Conservation (phyloP, 2,797 vertebrate species). For the Yasuhikotakia modesta region DNA sequence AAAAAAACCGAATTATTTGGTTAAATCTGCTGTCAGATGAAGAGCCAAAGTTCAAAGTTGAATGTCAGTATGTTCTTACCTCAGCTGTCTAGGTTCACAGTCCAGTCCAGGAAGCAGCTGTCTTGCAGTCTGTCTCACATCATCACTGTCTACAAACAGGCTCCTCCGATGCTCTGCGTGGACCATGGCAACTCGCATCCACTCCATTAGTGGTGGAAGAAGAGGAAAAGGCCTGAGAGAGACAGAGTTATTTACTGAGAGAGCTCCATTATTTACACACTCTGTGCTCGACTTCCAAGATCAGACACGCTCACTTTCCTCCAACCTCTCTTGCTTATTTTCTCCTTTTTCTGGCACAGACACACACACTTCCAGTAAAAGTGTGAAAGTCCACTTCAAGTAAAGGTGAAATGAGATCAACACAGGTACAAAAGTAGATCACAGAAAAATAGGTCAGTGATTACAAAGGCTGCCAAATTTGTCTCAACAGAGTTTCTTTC, state of each 20-base stretch:
- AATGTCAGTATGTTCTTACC: conserved; percentile 69
- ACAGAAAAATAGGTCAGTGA: conserved; percentile 22
- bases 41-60: conserved; percentile 1
- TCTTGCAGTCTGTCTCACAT: conserved; percentile 87
- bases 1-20: neutral
- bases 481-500: conserved; percentile 3
- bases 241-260: neutral
- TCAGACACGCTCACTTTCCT: neutral
- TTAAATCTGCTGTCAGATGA: neutral
- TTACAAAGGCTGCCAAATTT: conserved; percentile 37
- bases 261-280: neutral
- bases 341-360: neutral
- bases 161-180: conserved; percentile 92
- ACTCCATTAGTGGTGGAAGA: conserved; percentile 91
- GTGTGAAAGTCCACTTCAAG: no score
- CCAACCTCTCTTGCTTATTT: neutral
- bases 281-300: no score
- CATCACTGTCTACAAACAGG: conserved; percentile 90
- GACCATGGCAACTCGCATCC: conserved; percentile 90
- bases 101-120: conserved; percentile 89
- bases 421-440: conserved; percentile 20
- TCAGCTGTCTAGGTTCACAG: conserved; percentile 91
- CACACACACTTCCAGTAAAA: no score
- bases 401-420: conserved; percentile 18
- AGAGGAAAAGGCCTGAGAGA: conserved; percentile 85